phyloP scores from a whole-genome alignment of 2,888 invertebrate genomes.

The Drosophila niveifrons region DNA sequence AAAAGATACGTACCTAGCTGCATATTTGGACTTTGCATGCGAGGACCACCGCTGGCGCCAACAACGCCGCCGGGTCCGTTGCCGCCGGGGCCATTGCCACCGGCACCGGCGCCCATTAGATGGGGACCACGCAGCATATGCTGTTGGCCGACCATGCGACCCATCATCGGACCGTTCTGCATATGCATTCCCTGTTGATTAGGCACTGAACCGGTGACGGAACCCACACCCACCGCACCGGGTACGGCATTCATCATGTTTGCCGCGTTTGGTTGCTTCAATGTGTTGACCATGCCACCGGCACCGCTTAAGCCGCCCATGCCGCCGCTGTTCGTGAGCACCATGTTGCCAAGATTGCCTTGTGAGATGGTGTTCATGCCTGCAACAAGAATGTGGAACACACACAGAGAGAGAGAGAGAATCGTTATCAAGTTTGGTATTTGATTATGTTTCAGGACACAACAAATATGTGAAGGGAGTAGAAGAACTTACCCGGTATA shows the following conservation, averaged over 20 bases:
- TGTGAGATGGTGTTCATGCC: slow-evolving; percentile 89
- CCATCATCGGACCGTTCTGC: slow-evolving; percentile 92
- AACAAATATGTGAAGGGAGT: too few species aligned
- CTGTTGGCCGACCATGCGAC: slow-evolving; percentile 83
- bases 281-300: slow-evolving; percentile 91
- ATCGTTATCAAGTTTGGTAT: too few species aligned
- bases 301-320: slow-evolving; percentile 84
- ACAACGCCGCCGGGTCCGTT: slow-evolving; percentile 62
- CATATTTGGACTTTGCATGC: slow-evolving; percentile 87
- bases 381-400: too few species aligned
- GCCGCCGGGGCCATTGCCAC: slow-evolving; percentile 69
- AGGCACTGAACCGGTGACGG: slow-evolving; percentile 71
- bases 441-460: too few species aligned
- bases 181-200: slow-evolving; percentile 84
- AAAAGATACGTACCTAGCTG: slow-evolving; percentile 79
- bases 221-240: slow-evolving; percentile 87
- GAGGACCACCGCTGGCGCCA: slow-evolving; percentile 85
- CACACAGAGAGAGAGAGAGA: too few species aligned
- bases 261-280: slow-evolving; percentile 87
- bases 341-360: slow-evolving; percentile 89
- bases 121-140: slow-evolving; percentile 85
- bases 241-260: slow-evolving; percentile 88
- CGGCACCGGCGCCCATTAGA: slow-evolving; percentile 83
- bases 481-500: slow-evolving; percentile 89
- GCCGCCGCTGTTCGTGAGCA: slow-evolving; percentile 92